Base-by-base conservation (phyloP, 37 sponge, comb jelly and placozoan genomes). In the Diacarnus erythraeanus region DNA sequence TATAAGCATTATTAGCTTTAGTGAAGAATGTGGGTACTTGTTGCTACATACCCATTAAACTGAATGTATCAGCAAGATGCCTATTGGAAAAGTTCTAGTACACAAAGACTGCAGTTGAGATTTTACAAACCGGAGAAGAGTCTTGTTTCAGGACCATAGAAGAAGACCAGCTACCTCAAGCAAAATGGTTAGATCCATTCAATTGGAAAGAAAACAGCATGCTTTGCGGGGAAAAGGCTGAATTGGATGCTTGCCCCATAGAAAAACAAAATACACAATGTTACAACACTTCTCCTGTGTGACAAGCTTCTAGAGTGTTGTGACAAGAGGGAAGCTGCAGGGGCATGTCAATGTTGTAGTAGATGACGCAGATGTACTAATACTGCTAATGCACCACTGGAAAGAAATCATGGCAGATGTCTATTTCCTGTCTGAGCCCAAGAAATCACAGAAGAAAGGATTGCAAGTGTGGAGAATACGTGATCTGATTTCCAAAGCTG, bases 231-330 rank as follows among this genome's bases (percentile, higher is more conserved):
- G 12, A 47, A 47, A 15, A 47, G 6, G 51, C 51, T 47, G 51
- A 66, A 64, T 26, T 66, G 3, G 47, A 78, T 66, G 12, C 79
- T 44, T 69, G 79, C 31, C 79, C 79, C 79, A 78, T 68, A 78
- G 54, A 78, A 69, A 27, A 21, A 64, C 12, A 17, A 30, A 66
- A 40, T 78, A 23, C 79, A 78, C 44, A 42, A 64, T 39, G 68
- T 78, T 29, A 64, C 41, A 39, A 39, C 69, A 37, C 17, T 78
- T 23, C 79, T 69, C 5, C 64, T 80, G 71, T 42, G 71, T 43
- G 31, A 44, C 71, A 69, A 80, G 54, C 40, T 80, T 80, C 69
- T 80, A 43, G 57, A 69, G 72, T 64, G 67, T 23, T 78, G 79
- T 78, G 31, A n/a, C 35, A 69, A 80, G 30, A 80, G 80, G 51